Base-by-base conservation (phyloP, 2,888 invertebrate species). In the Dicyrtoma fusca region DNA sequence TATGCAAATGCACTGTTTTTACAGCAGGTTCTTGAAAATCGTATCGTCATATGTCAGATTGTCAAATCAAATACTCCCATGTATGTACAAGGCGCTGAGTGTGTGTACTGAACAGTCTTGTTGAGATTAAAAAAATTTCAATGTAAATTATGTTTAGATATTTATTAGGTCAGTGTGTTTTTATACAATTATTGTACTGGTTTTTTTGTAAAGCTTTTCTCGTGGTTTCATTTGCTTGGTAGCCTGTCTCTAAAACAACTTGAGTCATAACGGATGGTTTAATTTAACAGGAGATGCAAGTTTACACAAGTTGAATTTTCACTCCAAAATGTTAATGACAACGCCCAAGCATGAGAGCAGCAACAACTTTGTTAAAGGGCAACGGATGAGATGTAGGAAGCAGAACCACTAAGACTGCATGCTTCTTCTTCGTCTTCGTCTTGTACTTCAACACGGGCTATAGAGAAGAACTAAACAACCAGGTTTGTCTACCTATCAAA, bases 401-500 rank as follows among this genome's bases (percentile, higher is more conserved):
- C 34, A 34, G 34, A 34, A 34, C 34, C 34, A n/a, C n/a, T n/a
- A n/a, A 61, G 26, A 14, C 14, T 5, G 2, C 14, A 21, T 14
- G 19, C 23, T 59, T 2, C 25, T 57, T 57, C 23, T 57, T 19
- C 19, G 2, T 53, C 53, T 13, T 53, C 19, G 10, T 53, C 23
- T 6, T n/a, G n/a, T n/a, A n/a, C n/a, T n/a, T 34, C 34, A 34
- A 34, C 34, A 34, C 4, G 8, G 34, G 34, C 34, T 5, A 34
- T 3, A 34, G 34, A 34, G 34, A n/a, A 14, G 23, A n/a, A 57
- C 57, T 57, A 57, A 57, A 57, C 26, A 57, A 57, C 57, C 57
- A 57, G 57, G 57, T 57, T 57, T 57, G 57, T 23, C 57, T 57
- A 25, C 57, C 57, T 26, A 57, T 57, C 57, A 57, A 57, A 57